Percentiles rank a stretch among this genome's conserved stretches.
Conservation (phyloP, 2,797 vertebrate genomes). For the Parauchenoglanis punctatus region DNA sequence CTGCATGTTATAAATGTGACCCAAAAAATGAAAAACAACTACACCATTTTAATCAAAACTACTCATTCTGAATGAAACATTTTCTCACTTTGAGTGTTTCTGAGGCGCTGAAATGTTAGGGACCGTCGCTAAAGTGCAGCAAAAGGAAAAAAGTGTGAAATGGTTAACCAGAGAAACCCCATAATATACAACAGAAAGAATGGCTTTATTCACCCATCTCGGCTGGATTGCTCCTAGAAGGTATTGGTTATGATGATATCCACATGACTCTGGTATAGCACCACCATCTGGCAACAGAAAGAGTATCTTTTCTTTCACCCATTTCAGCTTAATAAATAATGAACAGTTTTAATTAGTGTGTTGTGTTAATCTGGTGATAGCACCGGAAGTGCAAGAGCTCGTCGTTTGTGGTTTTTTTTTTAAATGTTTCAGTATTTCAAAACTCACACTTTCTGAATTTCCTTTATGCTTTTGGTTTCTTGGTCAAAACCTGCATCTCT, state of each 20-base stretch:
- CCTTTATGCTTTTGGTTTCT: neutral
- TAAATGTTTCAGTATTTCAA: neutral
- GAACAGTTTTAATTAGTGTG: no score
- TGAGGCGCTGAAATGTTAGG: neutral
- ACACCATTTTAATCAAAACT: neutral
- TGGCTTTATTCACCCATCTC: no score
- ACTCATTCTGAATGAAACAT: neutral
- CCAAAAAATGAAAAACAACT: neutral
- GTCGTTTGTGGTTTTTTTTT: neutral
- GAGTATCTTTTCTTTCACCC: no score
- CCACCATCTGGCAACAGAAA: no score
- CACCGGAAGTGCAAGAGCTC: no score
- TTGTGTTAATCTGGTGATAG: no score
- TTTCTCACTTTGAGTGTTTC: neutral
- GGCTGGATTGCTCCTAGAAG: no score
- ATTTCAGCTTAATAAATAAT: no score
- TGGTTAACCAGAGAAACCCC: no score
- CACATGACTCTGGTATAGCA: no score
- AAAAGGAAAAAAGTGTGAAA: neutral
- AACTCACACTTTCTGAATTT: neutral
- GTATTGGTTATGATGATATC: no score
- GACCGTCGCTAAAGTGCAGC: neutral
- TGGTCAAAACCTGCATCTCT: neutral
- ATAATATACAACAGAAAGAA: no score
- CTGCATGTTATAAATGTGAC: neutral